phyloP scores from a whole-genome alignment of 1,140 invertebrate genomes.

The Hermatobates lingyangjiaoensis region DNA sequence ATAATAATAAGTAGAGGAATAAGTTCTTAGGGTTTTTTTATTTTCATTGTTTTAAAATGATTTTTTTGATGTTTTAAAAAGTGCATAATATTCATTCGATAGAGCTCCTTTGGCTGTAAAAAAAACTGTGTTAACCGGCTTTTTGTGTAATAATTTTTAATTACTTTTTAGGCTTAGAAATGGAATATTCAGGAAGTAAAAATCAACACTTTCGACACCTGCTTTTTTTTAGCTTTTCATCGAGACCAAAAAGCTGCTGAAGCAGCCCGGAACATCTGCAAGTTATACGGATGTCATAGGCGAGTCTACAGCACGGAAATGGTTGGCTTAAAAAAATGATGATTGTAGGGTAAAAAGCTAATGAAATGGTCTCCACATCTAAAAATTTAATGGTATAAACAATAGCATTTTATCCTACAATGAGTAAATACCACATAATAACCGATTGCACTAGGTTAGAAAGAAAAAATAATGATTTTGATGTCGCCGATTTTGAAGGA shows the following conservation, averaged over 20 bases:
- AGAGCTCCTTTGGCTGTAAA: slow-evolving; percentile 9
- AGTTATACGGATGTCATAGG: slow-evolving; percentile 8
- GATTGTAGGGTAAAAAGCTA: too few relatives aligned
- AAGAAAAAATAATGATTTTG: slow-evolving; percentile 8
- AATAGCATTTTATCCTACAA: too few relatives aligned
- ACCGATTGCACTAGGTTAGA: too few relatives aligned
- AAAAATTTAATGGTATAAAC: too few relatives aligned
- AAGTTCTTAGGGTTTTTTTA: background rate
- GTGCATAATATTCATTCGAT: slow-evolving; percentile 9
- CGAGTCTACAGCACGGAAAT: slow-evolving; percentile 1
- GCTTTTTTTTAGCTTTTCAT: slow-evolving; percentile 5
- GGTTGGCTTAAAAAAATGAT: too few relatives aligned
- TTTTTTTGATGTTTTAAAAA: slow-evolving; percentile 9
- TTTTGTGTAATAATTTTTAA: slow-evolving; percentile 3
- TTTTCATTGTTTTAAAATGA: slow-evolving; percentile 4
- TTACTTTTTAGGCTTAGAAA: slow-evolving; percentile 10
- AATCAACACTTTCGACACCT: slow-evolving; percentile 9
- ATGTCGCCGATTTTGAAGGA: slow-evolving; percentile 1
- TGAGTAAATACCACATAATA: too few relatives aligned
- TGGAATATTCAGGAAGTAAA: slow-evolving; percentile 10
- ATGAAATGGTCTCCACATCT: too few relatives aligned
- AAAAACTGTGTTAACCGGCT: slow-evolving; percentile 4
- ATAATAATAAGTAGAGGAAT: slow-evolving; percentile 5
- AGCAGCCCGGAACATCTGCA: slow-evolving; percentile 6
- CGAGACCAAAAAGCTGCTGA: background rate